These are phyloP conservation scores for Periophthalmus magnuspinnatus DNA, from an alignment of 2,797 vertebrate genomes.

Conservation along the genomic window DNA sequence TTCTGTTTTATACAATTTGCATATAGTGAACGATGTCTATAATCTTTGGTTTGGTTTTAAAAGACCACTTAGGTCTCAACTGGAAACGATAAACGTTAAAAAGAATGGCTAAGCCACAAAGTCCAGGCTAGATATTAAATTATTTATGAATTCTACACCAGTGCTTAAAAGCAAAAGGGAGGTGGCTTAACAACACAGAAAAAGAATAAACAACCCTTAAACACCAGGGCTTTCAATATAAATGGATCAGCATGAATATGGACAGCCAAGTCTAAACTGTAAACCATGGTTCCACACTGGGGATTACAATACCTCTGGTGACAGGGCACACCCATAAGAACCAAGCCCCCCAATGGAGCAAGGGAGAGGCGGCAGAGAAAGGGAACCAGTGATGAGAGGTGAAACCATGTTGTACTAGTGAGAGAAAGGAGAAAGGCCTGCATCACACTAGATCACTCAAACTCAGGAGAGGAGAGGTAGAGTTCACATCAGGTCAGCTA, in stretches of 20 bases:
- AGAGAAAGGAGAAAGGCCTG: slow-evolving; percentile 20
- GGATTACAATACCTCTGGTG: slow-evolving; percentile 53
- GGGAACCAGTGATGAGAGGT: slow-evolving; percentile 3
- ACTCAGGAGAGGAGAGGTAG: slow-evolving; percentile 1
- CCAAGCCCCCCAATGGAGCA: slow-evolving; percentile 2
- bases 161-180: slow-evolving; percentile 48
- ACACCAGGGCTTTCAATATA: slow-evolving; percentile 49
- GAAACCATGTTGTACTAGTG: slow-evolving; percentile 5
- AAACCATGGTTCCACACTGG: slow-evolving; percentile 49
- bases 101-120: not conserved
- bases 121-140: slow-evolving; percentile 29
- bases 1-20: not conserved
- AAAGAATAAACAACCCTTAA: slow-evolving; percentile 35
- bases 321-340: slow-evolving; percentile 44
- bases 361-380: not conserved
- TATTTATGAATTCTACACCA: slow-evolving; percentile 28
- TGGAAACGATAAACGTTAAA: not conserved
- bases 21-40: not conserved
- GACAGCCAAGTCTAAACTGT: slow-evolving; percentile 55
- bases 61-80: not conserved
- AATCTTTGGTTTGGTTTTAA: not conserved
- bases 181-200: slow-evolving; percentile 20
- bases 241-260: slow-evolving; percentile 50
- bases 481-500: slow-evolving; percentile 4
- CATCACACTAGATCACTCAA: slow-evolving; percentile 7